A percentile compares a stretch with the other conserved stretches of the same genome.
Conservation (phyloP, 2,888 invertebrate species). For the Epinotia brunnichana region DNA sequence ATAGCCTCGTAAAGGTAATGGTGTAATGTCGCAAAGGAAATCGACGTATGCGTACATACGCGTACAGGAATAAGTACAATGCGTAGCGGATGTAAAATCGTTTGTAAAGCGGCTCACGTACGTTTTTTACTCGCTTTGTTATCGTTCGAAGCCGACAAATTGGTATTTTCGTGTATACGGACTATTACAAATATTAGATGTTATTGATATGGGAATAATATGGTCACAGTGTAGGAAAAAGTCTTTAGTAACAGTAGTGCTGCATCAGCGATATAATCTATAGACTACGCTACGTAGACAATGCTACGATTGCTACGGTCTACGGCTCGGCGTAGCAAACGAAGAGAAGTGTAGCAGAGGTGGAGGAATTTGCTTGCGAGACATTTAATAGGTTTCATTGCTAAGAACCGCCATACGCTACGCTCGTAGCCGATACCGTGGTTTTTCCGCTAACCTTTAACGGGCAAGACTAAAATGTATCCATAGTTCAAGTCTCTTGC, state of each 20-base stretch:
- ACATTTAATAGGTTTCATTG: too few relatives aligned
- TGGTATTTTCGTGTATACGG: conserved; percentile 22
- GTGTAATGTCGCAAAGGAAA: conserved; percentile 15
- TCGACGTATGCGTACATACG: conserved; percentile 8
- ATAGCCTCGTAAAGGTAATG: conserved; percentile 31
- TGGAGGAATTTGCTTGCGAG: too few relatives aligned
- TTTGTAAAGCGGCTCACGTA: conserved; percentile 36
- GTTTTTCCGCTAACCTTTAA: too few relatives aligned
- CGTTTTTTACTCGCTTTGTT: conserved; percentile 41
- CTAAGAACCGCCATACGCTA: too few relatives aligned
- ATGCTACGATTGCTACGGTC: too few relatives aligned
- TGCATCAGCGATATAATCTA: too few relatives aligned
- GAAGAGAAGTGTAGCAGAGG: background rate
- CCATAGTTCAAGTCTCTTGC: too few relatives aligned
- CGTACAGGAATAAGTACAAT: background rate
- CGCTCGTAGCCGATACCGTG: too few relatives aligned
- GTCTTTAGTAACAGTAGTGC: too few relatives aligned
- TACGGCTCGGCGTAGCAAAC: background rate
- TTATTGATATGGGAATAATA: conserved; percentile 26
- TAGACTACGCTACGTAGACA: too few relatives aligned
- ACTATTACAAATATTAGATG: conserved; percentile 31
- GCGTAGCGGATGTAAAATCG: background rate
- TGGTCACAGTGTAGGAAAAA: background rate
- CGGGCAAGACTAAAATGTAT: too few relatives aligned
- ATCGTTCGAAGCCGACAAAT: conserved; percentile 36